Evolutionary conservation across 2,888 invertebrate genomes (phyloP).

Genomic region (Rugalucina vietnamica): DNA sequence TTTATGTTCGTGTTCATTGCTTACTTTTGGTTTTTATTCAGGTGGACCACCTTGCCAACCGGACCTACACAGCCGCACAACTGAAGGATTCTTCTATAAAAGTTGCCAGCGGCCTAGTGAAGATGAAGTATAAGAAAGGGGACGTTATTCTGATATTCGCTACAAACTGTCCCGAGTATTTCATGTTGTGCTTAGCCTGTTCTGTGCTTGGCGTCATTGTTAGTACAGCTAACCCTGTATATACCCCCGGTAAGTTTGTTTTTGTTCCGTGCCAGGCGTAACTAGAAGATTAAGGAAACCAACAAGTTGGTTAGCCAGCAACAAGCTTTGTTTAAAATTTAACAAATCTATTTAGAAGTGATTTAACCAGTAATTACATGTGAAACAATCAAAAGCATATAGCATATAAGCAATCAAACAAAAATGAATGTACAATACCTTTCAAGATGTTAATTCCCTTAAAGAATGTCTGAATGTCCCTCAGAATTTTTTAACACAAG

Average conservation of each 20-base stretch:
- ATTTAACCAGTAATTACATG: too few species aligned
- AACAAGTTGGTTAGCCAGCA: too few species aligned
- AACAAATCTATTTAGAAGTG: too few species aligned
- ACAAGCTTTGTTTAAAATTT: too few species aligned
- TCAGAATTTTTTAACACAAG: too few species aligned
- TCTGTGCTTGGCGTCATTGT: slow-evolving; percentile 67
- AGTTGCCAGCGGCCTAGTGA: slow-evolving; percentile 73
- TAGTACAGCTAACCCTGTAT: slow-evolving; percentile 74
- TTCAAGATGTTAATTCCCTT: too few species aligned
- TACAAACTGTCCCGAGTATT: slow-evolving; percentile 79
- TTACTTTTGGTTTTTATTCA: slow-evolving; percentile 51
- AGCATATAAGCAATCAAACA: too few species aligned
- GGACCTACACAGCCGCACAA: slow-evolving; percentile 69
- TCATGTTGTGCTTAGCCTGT: slow-evolving; percentile 70
- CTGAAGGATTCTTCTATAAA: slow-evolving; percentile 67
- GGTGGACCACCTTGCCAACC: slow-evolving; percentile 75
- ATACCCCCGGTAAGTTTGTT: slow-evolving; percentile 71
- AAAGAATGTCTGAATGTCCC: too few species aligned
- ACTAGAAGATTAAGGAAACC: too few species aligned
- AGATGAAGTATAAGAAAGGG: slow-evolving; percentile 76
- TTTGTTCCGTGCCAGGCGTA: too few species aligned
- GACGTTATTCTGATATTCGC: slow-evolving; percentile 76
- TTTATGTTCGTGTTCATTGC: not conserved
- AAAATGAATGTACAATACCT: too few species aligned
- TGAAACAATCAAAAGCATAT: too few species aligned